Evolutionary conservation across 2,888 invertebrate species (phyloP).

Genomic region (Drosophila villosipedis): DNA sequence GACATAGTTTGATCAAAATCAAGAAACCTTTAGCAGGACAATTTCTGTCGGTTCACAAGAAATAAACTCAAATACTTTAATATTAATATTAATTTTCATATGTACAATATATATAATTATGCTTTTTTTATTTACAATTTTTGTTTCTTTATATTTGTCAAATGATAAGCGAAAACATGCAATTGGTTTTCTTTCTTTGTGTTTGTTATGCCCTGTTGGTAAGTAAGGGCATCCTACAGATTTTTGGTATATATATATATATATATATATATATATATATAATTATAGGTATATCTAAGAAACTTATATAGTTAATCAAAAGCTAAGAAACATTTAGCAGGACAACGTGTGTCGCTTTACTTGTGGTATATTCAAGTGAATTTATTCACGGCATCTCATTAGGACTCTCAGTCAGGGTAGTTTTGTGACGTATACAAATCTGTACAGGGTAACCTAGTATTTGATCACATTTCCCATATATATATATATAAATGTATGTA

Average conservation of each 20-base stretch:
- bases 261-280: not conserved
- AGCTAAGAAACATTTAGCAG: not conserved
- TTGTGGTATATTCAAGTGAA: not conserved
- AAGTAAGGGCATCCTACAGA: no score
- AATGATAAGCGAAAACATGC: no score
- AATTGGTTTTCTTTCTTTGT: no score
- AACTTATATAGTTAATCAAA: not conserved
- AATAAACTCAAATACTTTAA: no score
- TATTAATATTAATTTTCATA: not conserved
- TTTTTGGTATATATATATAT: no score
- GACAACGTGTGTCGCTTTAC: not conserved
- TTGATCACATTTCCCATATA: not conserved
- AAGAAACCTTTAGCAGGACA: no score
- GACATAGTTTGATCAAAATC: no score
- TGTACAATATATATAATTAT: not conserved
- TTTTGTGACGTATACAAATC: not conserved
- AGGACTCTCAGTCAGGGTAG: not conserved
- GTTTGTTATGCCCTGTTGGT: no score
- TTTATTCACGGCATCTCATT: not conserved
- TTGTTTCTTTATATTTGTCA: not conserved
- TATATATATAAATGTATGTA: not conserved
- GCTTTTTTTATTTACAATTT: not conserved
- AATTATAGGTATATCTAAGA: not conserved
- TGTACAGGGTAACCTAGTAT: conserved; percentile 16
- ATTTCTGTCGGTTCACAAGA: no score